A percentile compares a stretch with the other conserved stretches of the same genome.
These are phyloP conservation scores for Epinephelus cyanopodus DNA, from an alignment of 2,113 vertebrate species.

Conservation along the genomic window DNA sequence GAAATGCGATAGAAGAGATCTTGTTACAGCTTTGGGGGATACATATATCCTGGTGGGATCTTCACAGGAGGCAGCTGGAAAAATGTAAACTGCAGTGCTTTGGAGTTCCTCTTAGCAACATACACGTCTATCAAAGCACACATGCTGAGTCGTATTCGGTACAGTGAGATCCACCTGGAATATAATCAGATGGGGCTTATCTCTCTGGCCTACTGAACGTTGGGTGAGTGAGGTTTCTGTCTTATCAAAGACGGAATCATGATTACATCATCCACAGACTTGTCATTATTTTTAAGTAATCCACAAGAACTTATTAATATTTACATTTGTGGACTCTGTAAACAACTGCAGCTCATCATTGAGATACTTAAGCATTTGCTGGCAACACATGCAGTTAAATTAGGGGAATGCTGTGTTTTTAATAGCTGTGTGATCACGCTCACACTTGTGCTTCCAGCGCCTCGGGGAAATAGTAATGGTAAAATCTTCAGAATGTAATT, in stretches of 20 bases:
- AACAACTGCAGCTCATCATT: background rate
- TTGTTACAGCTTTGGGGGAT: background rate
- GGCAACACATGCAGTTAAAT: background rate
- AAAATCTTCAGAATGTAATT: background rate
- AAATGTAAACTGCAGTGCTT: background rate
- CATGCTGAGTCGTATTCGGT: conserved; percentile 32
- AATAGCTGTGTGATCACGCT: background rate
- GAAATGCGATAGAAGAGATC: background rate
- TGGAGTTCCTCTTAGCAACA: conserved; percentile 25
- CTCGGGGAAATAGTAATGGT: background rate
- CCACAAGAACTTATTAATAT: background rate
- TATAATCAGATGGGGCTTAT: conserved; percentile 6
- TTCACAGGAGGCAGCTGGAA: background rate
- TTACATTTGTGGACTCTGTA: background rate
- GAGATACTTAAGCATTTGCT: background rate
- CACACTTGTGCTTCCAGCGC: background rate
- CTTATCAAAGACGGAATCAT: background rate
- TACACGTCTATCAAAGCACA: conserved; percentile 35
- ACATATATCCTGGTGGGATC: conserved; percentile 11
- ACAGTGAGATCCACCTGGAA: conserved; percentile 30
- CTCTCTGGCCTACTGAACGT: background rate
- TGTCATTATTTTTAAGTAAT: background rate
- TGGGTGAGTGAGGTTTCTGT: background rate
- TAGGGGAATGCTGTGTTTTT: background rate
- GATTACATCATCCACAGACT: background rate